phyloP scores from a whole-genome alignment of 2,113 vertebrate species.

The Eulemur rufifrons region DNA sequence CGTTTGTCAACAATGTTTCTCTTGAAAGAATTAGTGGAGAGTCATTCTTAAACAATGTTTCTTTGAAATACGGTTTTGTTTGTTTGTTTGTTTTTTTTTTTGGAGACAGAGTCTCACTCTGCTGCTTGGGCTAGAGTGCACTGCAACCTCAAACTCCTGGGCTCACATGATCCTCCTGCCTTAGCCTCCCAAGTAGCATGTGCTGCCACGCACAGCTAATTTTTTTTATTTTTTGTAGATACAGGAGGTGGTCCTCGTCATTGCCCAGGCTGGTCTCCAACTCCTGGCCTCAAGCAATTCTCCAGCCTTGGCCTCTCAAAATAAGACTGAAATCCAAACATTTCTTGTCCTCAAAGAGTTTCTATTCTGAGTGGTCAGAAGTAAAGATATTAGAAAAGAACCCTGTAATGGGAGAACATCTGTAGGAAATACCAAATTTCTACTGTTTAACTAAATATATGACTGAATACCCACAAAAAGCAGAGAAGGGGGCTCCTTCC shows the following conservation, averaged over 20 bases:
- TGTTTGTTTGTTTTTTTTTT: too few relatives aligned
- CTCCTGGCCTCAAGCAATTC: too few relatives aligned
- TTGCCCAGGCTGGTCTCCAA: too few relatives aligned
- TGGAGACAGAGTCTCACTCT: too few relatives aligned
- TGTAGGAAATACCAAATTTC: constrained; percentile 3
- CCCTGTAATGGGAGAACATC: background rate
- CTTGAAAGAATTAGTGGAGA: background rate
- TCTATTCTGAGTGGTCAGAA: constrained; percentile 2
- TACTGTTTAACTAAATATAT: background rate
- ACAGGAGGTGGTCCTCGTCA: too few relatives aligned
- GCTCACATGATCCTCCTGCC: too few relatives aligned
- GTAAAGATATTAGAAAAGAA: background rate
- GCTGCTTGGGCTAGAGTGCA: too few relatives aligned
- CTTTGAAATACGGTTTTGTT: background rate
- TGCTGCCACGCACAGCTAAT: too few relatives aligned
- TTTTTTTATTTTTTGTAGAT: too few relatives aligned
- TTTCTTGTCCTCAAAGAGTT: background rate
- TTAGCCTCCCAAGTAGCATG: too few relatives aligned
- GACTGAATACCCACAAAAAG: background rate
- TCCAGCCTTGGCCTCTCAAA: background rate
- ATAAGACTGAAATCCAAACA: background rate
- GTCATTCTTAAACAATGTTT: constrained; percentile 26
- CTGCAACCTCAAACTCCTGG: too few relatives aligned
- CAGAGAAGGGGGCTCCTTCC: background rate
- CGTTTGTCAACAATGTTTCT: background rate